These are phyloP conservation scores for Mormyrus lacerda DNA, from an alignment of 2,113 vertebrate species.

Conservation along the genomic window DNA sequence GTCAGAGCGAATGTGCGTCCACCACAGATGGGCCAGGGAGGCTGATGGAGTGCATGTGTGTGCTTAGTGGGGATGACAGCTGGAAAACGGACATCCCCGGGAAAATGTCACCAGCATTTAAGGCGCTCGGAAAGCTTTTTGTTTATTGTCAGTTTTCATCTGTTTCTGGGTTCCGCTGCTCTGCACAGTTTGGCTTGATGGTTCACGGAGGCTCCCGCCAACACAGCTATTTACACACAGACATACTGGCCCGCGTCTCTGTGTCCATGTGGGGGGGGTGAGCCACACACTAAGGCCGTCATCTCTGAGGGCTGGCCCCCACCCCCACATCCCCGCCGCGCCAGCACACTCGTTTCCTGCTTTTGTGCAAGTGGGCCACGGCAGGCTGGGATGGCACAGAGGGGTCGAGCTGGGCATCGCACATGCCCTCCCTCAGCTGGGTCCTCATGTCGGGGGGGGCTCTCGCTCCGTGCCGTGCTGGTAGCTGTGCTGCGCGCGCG, in stretches of 20 bases:
- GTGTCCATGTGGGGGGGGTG: neutral
- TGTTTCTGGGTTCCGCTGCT: neutral
- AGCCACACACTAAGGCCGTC: neutral
- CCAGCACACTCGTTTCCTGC: conserved; percentile 25
- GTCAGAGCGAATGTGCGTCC: neutral
- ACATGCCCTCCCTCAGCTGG: neutral
- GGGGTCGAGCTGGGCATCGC: neutral
- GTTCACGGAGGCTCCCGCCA: neutral
- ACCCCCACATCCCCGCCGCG: conserved; percentile 51
- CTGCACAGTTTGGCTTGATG: neutral
- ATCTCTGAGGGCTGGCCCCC: neutral
- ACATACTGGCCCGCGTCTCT: neutral
- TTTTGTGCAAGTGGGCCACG: conserved; percentile 36
- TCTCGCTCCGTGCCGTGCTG: neutral
- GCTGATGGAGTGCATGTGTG: conserved; percentile 2
- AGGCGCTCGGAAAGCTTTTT: neutral
- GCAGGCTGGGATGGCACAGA: neutral
- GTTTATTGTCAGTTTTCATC: neutral
- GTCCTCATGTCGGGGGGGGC: neutral
- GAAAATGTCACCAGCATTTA: neutral
- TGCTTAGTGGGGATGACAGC: neutral
- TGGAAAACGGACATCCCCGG: neutral
- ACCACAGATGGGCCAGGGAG: neutral
- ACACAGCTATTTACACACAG: neutral
- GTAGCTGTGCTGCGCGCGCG: neutral